Evolutionary conservation across 2,888 invertebrate genomes (phyloP).

Genomic region (Eledona agricola): DNA sequence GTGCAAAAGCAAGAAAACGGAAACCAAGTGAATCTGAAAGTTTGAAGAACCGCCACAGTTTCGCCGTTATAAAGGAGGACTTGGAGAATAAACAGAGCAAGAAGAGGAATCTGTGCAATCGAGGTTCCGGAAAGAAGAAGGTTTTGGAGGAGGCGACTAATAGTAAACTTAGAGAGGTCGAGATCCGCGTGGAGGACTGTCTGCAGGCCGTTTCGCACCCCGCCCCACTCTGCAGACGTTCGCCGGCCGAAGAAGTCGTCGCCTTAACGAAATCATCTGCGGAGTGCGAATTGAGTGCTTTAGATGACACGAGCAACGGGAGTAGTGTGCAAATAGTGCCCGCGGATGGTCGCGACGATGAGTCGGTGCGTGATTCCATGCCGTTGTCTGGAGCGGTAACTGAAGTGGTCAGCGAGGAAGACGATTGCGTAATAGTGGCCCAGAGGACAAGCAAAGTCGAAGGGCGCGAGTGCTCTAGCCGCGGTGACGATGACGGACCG

Average conservation of each 20-base stretch:
- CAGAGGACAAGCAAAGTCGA: conserved; percentile 52
- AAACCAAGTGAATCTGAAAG: conserved; percentile 58
- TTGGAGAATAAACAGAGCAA: conserved; percentile 55
- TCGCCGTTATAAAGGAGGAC: conserved; percentile 57
- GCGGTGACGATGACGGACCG: conserved; percentile 63
- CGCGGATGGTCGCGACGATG: conserved; percentile 41
- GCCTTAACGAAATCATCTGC: conserved; percentile 31
- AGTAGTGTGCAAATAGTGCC: conserved; percentile 50
- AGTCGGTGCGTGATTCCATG: conserved; percentile 45
- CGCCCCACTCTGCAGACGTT: conserved; percentile 43
- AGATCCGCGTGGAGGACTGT: conserved; percentile 61
- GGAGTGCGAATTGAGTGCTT: conserved; percentile 45
- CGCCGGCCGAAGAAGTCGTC: conserved; percentile 36
- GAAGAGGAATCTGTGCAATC: conserved; percentile 55
- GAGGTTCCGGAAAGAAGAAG: conserved; percentile 58
- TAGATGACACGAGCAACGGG: conserved; percentile 51
- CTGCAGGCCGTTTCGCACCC: conserved; percentile 53
- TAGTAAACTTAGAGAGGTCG: conserved; percentile 61
- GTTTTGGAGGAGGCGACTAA: conserved; percentile 62
- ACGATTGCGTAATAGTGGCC: conserved; percentile 73
- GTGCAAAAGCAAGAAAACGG: conserved; percentile 50
- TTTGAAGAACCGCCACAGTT: conserved; percentile 47
- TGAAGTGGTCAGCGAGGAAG: conserved; percentile 65
- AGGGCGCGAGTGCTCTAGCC: conserved; percentile 59
- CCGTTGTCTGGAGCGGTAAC: conserved; percentile 44